Percentiles rank a stretch among this genome's conserved stretches.
Evolutionary conservation across 2,888 invertebrate genomes (phyloP).

Genomic region (Pardosa pseudoannulata): DNA sequence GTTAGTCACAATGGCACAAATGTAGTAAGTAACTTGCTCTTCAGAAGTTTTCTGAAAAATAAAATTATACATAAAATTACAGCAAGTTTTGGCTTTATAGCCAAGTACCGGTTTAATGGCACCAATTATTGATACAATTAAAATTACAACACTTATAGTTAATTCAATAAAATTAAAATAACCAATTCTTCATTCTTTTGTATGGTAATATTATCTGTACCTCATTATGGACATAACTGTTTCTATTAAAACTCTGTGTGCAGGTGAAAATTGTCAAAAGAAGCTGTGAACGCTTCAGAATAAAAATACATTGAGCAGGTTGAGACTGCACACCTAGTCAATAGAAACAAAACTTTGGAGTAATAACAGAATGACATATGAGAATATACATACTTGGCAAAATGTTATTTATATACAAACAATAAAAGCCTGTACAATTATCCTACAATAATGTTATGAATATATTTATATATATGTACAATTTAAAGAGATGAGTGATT

Average conservation of each 20-base stretch:
- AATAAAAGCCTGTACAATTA: conserved; percentile 70
- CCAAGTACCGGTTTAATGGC: conserved; percentile 4
- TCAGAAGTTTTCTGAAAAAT: conserved; percentile 30
- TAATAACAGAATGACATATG: conserved; percentile 56
- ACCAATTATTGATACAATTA: not conserved
- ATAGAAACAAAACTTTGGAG: conserved; percentile 50
- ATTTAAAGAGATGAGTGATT: conserved; percentile 45
- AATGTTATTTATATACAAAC: conserved; percentile 65
- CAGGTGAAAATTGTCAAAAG: conserved; percentile 15
- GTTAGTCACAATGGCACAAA: conserved; percentile 70
- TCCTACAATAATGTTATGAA: conserved; percentile 56
- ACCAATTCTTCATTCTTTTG: not conserved
- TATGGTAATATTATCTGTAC: too few species aligned
- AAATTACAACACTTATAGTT: not conserved
- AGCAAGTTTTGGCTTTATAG: conserved; percentile 28
- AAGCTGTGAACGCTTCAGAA: conserved; percentile 34
- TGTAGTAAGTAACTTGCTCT: conserved; percentile 60
- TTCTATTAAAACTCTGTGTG: conserved; percentile 30
- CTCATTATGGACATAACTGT: not conserved
- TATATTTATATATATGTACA: conserved; percentile 56
- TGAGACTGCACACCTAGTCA: conserved; percentile 54
- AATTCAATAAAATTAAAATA: not conserved
- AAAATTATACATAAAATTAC: conserved; percentile 37
- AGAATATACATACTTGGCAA: conserved; percentile 65
- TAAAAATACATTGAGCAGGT: conserved; percentile 64